Conservation (phyloP, 2,113 vertebrate species). For the Tragelaphus scriptus region DNA sequence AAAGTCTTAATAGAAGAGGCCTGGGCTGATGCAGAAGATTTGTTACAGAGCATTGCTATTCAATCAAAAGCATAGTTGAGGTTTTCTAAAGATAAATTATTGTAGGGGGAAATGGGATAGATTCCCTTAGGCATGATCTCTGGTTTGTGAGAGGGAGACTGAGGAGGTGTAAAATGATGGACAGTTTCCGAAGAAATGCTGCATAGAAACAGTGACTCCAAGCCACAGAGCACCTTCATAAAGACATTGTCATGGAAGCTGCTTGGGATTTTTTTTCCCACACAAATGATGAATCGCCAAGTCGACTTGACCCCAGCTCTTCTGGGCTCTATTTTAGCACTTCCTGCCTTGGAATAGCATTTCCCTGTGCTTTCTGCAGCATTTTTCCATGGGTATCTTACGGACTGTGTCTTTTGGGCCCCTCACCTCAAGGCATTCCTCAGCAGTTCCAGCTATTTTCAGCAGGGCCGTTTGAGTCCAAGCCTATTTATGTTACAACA, state of each 20-base stretch:
- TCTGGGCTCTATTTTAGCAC: background rate
- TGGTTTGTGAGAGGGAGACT: background rate
- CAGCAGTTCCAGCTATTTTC: background rate
- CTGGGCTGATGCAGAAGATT: background rate
- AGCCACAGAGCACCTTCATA: constrained; percentile 5
- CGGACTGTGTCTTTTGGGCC: background rate
- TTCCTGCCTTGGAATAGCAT: background rate
- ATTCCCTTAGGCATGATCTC: background rate
- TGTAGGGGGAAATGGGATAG: background rate
- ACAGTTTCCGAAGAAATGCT: background rate
- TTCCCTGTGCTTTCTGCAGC: background rate
- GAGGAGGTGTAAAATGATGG: background rate
- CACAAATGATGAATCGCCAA: background rate
- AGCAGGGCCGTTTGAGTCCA: background rate
- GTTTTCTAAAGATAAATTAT: constrained; percentile 18
- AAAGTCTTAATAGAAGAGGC: background rate
- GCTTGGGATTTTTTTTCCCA: background rate
- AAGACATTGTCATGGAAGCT: background rate
- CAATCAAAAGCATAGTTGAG: background rate
- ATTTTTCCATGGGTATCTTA: background rate
- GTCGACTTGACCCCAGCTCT: background rate
- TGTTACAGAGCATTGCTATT: background rate
- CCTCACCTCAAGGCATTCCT: background rate
- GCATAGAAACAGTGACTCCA: background rate
- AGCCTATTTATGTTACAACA: background rate